Evolutionary conservation across 2,113 vertebrate species (phyloP).

Genomic region (Apaloderma vittatum): DNA sequence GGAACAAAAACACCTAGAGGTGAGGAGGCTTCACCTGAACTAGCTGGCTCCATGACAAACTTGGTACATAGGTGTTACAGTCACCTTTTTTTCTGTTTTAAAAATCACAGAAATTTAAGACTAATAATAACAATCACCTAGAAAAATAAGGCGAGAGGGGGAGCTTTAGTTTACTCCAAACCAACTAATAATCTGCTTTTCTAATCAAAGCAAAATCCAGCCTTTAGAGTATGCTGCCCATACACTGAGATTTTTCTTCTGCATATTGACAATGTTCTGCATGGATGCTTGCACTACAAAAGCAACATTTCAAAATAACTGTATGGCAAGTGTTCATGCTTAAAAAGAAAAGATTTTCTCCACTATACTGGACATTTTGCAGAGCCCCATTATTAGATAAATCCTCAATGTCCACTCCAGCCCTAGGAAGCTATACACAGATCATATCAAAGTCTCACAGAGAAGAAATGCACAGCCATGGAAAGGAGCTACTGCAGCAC

Average conservation of each 20-base stretch:
- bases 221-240: not conserved
- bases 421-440: not conserved
- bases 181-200: rapidly evolving
- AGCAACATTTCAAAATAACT: not conserved
- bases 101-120: not conserved
- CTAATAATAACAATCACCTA: not conserved
- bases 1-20: not conserved
- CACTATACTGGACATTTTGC: not conserved
- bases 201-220: not conserved
- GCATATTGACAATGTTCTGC: not conserved
- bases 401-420: not conserved
- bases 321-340: not conserved
- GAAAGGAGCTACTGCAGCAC: not conserved
- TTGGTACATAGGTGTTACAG: rapidly evolving
- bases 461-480: rapidly evolving
- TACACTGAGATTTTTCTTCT: not conserved
- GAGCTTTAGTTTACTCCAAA: not conserved
- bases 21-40: not conserved
- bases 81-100: not conserved
- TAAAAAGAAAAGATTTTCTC: not conserved
- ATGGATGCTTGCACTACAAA: not conserved
- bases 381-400: not conserved
- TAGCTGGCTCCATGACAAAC: rapidly evolving
- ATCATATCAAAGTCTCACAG: not conserved
- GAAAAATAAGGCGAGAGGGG: rapidly evolving